These are phyloP conservation scores for Chinchilla lanigera DNA, from an alignment of 2,113 vertebrate genomes.

Conservation along the genomic window DNA sequence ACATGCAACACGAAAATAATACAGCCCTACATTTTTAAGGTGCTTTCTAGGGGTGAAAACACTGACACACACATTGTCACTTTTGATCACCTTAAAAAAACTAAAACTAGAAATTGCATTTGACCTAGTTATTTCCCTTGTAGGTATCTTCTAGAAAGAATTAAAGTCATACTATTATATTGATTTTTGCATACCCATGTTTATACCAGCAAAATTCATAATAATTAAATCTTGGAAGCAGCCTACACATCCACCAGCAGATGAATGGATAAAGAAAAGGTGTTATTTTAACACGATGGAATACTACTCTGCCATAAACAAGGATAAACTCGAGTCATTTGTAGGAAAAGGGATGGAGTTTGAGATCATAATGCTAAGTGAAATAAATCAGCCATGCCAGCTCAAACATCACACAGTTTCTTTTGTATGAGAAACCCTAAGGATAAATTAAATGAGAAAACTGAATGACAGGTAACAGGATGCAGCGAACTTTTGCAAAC, in stretches of 20 bases:
- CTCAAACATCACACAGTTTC: no score
- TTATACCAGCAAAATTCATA: neutral
- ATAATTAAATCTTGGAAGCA: neutral
- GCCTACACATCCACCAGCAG: neutral
- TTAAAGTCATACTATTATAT: neutral
- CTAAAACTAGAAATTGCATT: neutral
- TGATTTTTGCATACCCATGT: neutral
- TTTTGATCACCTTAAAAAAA: neutral
- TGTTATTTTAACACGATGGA: neutral
- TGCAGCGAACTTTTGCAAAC: neutral
- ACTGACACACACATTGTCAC: rapidly evolving
- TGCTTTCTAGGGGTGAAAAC: neutral
- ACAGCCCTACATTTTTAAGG: neutral
- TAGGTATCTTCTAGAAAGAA: neutral
- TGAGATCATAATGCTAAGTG: neutral
- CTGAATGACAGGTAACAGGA: neutral
- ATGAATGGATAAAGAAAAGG: neutral
- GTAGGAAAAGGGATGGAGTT: neutral
- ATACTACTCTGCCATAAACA: neutral
- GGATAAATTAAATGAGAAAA: neutral
- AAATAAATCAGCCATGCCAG: neutral
- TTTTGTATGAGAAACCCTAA: neutral
- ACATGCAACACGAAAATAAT: neutral
- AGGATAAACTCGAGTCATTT: neutral
- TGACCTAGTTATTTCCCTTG: neutral